Evolutionary conservation across 2,113 vertebrate genomes (phyloP).

Genomic region (Xenopus laevis): DNA sequence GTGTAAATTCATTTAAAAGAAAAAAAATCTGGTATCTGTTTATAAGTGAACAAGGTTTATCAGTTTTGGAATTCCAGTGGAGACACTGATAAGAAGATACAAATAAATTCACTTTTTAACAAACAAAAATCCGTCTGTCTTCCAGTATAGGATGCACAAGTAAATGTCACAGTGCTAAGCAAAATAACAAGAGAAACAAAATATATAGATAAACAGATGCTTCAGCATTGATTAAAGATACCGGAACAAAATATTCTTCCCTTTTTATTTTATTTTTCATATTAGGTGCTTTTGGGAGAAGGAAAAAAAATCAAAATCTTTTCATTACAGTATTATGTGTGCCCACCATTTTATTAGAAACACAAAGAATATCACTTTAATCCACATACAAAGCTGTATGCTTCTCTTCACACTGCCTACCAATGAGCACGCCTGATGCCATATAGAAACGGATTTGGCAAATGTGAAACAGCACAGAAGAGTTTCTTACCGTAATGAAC

Average conservation of each 20-base stretch:
- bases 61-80: too few relatives aligned
- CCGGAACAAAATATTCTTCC: background rate
- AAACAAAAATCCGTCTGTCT: too few relatives aligned
- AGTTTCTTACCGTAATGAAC: constrained; percentile 14
- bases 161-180: too few relatives aligned
- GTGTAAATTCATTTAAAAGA: too few relatives aligned
- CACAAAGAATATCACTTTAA: background rate
- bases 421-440: background rate
- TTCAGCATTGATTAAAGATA: too few relatives aligned
- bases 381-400: constrained; percentile 8
- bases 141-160: too few relatives aligned
- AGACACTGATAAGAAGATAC: too few relatives aligned
- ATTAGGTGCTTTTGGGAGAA: constrained; percentile 1
- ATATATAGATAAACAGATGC: too few relatives aligned
- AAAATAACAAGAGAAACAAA: too few relatives aligned
- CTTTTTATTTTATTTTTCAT: background rate
- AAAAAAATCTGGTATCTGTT: too few relatives aligned
- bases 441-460: background rate
- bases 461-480: constrained; percentile 26
- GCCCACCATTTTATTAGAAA: constrained; percentile 2
- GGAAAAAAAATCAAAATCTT: background rate
- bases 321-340: constrained; percentile 12
- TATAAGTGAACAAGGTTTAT: too few relatives aligned
- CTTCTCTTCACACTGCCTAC: constrained; percentile 16
- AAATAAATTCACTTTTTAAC: too few relatives aligned